A percentile compares a stretch with the other conserved stretches of the same genome.
These are phyloP conservation scores for Pangasius djambal DNA, from an alignment of 2,797 vertebrate genomes.

Conservation along the genomic window DNA sequence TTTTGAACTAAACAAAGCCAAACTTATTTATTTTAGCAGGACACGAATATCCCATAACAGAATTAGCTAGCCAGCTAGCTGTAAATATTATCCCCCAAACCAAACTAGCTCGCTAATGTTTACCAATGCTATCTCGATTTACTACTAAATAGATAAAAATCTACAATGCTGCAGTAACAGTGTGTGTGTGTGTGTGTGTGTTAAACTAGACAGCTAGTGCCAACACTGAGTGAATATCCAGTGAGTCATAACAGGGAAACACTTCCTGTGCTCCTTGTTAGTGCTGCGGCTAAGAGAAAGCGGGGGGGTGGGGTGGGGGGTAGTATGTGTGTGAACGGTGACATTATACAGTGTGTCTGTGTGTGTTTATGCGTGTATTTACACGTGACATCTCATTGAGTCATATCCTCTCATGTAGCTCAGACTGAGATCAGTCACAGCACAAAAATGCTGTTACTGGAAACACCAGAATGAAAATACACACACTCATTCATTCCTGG, in stretches of 20 bases:
- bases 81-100: not conserved
- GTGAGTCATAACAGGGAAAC: conserved; percentile 38
- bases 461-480: conserved; percentile 67
- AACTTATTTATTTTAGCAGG: not conserved
- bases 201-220: not conserved
- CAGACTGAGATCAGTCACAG: conserved; percentile 20
- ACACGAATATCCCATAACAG: not conserved
- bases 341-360: not conserved
- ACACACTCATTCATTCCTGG: conserved; percentile 66
- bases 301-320: not conserved
- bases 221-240: not conserved
- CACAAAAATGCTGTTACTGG: conserved; percentile 63
- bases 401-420: conserved; percentile 36
- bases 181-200: not conserved
- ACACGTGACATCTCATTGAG: conserved; percentile 13
- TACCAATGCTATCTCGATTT: not conserved
- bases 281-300: conserved; percentile 10
- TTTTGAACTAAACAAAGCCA: not conserved
- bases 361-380: conserved; percentile 22
- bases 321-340: not conserved
- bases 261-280: conserved; percentile 29
- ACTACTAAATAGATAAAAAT: conserved; percentile 5
- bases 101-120: not conserved
- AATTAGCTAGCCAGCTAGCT: not conserved
- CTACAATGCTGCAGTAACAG: not conserved